Conservation (phyloP, 2,797 vertebrate species). For the Coilia nasus region DNA sequence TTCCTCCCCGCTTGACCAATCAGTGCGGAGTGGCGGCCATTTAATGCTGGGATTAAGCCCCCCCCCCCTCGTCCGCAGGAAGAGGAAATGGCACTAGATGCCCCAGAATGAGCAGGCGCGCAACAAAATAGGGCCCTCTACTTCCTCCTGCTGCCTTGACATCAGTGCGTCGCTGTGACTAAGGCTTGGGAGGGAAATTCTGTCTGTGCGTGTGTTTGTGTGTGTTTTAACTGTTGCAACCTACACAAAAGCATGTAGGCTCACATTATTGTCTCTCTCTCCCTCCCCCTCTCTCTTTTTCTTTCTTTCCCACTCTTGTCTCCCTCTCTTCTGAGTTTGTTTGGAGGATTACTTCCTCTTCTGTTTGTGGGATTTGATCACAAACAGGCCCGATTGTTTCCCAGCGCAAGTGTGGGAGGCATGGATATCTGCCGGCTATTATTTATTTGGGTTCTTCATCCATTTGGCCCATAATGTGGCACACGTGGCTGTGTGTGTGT, state of each 20-base stretch:
- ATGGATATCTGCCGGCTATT: slow-evolving; percentile 8
- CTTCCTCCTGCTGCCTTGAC: slow-evolving; percentile 60
- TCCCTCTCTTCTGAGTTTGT: neutral
- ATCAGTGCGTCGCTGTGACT: slow-evolving; percentile 32
- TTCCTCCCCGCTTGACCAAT: slow-evolving; percentile 27
- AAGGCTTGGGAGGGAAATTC: neutral
- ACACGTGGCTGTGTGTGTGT: neutral
- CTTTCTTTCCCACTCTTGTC: neutral
- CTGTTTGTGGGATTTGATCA: slow-evolving; percentile 22
- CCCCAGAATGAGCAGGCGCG: slow-evolving; percentile 67
- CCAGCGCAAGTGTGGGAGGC: slow-evolving; percentile 6
- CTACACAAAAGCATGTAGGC: neutral
- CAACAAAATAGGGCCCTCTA: slow-evolving; percentile 59
- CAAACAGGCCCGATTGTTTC: slow-evolving; percentile 25
- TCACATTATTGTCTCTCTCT: neutral
- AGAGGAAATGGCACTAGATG: slow-evolving; percentile 74
- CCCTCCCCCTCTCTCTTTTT: neutral
- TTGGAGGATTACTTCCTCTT: slow-evolving; percentile 32
- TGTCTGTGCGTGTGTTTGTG: slow-evolving; percentile 10
- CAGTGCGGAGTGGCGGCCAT: slow-evolving; percentile 58
- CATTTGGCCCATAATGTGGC: slow-evolving; percentile 6
- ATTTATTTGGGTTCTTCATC: slow-evolving; percentile 27
- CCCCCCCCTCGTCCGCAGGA: slow-evolving; percentile 58
- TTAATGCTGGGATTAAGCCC: slow-evolving; percentile 45
- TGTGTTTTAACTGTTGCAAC: neutral